phyloP scores from a whole-genome alignment of 2,888 invertebrate species.

The Beris morrisii region DNA sequence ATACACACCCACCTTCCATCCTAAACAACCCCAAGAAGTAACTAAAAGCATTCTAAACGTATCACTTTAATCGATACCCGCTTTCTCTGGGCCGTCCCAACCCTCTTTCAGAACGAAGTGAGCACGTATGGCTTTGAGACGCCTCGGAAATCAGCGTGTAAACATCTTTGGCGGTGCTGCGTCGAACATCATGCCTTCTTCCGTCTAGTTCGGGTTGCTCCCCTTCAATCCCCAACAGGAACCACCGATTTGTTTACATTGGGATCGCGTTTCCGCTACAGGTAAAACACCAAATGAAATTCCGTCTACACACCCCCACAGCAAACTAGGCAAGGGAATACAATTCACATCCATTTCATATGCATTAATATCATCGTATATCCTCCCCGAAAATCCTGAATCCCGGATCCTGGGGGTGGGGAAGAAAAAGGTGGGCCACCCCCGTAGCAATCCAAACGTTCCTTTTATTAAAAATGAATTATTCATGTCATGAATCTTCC shows the following conservation, averaged over 20 bases:
- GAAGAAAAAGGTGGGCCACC: too few species aligned
- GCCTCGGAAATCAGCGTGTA: conserved; percentile 87
- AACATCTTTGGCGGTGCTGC: conserved; percentile 95
- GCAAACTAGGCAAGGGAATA: conserved; percentile 15
- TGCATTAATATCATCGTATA: not conserved
- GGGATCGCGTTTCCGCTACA: conserved; percentile 78
- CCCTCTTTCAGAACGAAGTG: conserved; percentile 74
- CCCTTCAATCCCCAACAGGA: conserved; percentile 61
- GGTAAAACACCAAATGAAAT: conserved; percentile 57
- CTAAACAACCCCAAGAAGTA: not conserved
- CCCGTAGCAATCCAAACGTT: not conserved
- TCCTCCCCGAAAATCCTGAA: not conserved
- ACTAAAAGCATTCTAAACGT: conserved; percentile 5
- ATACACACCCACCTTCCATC: not conserved
- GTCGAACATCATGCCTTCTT: conserved; percentile 95
- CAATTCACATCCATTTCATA: conserved; percentile 1
- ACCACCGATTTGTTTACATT: conserved; percentile 75
- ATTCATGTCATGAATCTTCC: conserved; percentile 29
- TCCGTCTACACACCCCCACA: conserved; percentile 19
- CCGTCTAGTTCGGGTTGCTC: conserved; percentile 78
- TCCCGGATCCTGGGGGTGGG: not conserved
- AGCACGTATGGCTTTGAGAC: conserved; percentile 97
- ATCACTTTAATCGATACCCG: conserved; percentile 15
- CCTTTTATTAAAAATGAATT: conserved; percentile 37
- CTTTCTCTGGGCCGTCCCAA: conserved; percentile 2